Conservation (phyloP, 2,797 vertebrate species). For the Podargus strigoides region DNA sequence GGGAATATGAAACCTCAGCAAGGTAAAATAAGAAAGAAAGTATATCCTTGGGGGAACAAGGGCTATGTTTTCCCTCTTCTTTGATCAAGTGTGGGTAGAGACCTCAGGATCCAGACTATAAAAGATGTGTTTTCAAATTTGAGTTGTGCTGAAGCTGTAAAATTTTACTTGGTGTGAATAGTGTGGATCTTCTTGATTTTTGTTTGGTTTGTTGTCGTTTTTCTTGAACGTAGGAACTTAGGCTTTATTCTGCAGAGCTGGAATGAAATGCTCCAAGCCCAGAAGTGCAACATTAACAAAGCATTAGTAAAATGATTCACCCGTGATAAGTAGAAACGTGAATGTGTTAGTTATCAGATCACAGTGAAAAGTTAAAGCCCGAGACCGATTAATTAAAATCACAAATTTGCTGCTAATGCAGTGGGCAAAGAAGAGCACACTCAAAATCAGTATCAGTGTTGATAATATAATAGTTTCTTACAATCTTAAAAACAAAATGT, state of each 20-base stretch:
- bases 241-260: neutral
- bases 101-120: neutral
- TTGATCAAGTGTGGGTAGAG: neutral
- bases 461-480: neutral
- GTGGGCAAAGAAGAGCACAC: neutral
- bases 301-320: neutral
- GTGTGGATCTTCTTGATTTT: neutral
- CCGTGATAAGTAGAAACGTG: accelerated
- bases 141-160: neutral
- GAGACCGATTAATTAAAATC: neutral
- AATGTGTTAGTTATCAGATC: accelerated
- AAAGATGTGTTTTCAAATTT: neutral
- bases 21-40: neutral
- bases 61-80: neutral
- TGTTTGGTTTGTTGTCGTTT: neutral
- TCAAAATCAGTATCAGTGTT: neutral
- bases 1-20: neutral
- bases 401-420: neutral
- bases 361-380: neutral
- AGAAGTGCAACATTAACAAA: neutral
- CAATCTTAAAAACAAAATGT: neutral
- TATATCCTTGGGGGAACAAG: neutral
- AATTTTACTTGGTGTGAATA: neutral
- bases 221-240: neutral
- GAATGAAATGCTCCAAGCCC: neutral